Conservation (phyloP, 2,888 invertebrate species). For the Deladenus siricidicola region DNA sequence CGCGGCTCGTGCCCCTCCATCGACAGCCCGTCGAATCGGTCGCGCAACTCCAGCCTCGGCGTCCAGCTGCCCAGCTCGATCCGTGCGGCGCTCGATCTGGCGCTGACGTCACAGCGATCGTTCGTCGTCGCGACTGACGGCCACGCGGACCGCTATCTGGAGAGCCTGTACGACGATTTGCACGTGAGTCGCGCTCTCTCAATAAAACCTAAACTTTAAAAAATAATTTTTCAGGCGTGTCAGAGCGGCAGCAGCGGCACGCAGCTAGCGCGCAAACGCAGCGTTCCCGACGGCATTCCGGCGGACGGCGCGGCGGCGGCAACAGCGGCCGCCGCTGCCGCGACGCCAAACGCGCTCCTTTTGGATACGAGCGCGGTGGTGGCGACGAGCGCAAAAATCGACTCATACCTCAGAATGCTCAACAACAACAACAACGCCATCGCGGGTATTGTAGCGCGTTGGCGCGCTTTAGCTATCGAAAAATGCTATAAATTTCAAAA, state of each 20-base stretch:
- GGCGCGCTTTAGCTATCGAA: background rate
- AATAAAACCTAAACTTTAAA: background rate
- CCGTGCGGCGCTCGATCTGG: slow-evolving; percentile 18
- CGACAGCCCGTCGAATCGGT: slow-evolving; percentile 22
- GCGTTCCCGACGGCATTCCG: slow-evolving; percentile 15
- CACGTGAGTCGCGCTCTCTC: background rate
- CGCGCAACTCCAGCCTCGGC: slow-evolving; percentile 28
- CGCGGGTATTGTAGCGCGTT: too few species aligned
- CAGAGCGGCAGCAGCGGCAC: background rate
- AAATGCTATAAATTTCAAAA: too few species aligned
- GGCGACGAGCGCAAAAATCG: too few species aligned
- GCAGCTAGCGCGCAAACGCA: slow-evolving; percentile 10
- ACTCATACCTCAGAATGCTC: background rate
- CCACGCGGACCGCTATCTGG: background rate
- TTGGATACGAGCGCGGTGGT: too few species aligned
- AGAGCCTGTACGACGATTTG: background rate
- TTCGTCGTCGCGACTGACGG: background rate
- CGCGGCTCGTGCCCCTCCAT: slow-evolving; percentile 17
- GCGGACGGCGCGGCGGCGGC: too few species aligned
- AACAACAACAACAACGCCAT: background rate
- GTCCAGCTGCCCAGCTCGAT: slow-evolving; percentile 19
- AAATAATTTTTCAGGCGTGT: background rate
- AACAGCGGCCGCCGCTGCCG: too few species aligned
- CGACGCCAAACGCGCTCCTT: too few species aligned
- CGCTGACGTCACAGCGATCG: background rate